Evolutionary conservation across 2,113 vertebrate species (phyloP), one percentile per base, ranked within the genome.

Genomic region (Tragelaphus imberbis): DNA sequence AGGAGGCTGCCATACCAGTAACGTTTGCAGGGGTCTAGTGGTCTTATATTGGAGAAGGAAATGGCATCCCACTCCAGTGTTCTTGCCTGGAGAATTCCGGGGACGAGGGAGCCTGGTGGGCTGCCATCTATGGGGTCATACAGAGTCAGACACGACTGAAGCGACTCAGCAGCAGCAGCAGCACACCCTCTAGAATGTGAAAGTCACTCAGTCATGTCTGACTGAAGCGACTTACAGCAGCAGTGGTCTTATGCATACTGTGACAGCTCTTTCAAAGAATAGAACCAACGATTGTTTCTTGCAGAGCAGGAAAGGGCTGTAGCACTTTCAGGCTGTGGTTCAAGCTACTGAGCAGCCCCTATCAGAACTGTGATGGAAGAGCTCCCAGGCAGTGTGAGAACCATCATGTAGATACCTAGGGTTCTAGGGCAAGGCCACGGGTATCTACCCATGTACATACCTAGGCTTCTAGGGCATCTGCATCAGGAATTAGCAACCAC

Each of bases 121-220:
- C 58, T 59, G 58, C 9, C 4, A 0, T 59, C 10, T 25, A 59
- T 59, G 58, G 58, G 58, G 58, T 59, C 0, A 0, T 10, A 49
- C 56, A 11, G 23, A 58, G 9, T 58, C 23, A 0, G 23, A 58
- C 56, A 58, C 0, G 23, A 59, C 58, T 59, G 23, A 59, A 25
- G 23, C 0, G 9, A 59, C 23, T 27, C 0, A 59, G 58, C 58
- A 59, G 58, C 56, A 58, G 61, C 56, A 58, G 56, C 56, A 33
- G 61, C 44, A 44, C 44, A 44, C 44, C 44, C 44, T 44, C 44
- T 44, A 44, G 44, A 44, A 44, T 44, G 44, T 44, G 44, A 44
- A 44, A 44, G 44, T 44, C 44, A 44, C 44, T 44, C 44, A 44
- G 44, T 44, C 44, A 44, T 44, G 5, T 44, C 44, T 44, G 23